Percentiles rank a stretch among this genome's conserved stretches.
Conservation (phyloP, 1,140 invertebrate species). For the Hesperophylax magnus region DNA sequence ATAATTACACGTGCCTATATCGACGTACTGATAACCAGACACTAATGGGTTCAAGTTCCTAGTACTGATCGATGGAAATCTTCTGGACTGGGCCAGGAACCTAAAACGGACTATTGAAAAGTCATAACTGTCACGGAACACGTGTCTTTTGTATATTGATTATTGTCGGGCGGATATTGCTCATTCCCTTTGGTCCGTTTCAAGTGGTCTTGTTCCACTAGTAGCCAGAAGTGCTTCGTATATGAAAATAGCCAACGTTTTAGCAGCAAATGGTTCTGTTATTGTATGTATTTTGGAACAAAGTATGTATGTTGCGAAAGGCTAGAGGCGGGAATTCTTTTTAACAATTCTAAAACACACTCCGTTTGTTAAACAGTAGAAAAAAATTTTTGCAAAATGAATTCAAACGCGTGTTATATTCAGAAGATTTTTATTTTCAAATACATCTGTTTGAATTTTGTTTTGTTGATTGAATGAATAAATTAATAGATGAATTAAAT, state of each 20-base stretch:
- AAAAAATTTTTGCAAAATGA: too few species aligned
- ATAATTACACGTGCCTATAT: too few species aligned
- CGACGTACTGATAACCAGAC: too few species aligned
- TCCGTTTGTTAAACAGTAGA: too few species aligned
- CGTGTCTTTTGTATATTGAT: conserved; percentile 29
- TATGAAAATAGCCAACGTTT: conserved; percentile 16
- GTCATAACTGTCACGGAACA: conserved; percentile 32
- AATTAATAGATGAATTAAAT: too few species aligned
- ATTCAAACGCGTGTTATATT: too few species aligned
- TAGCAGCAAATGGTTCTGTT: conserved; percentile 33
- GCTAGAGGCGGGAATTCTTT: not conserved
- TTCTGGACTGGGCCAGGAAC: not conserved
- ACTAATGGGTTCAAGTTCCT: too few species aligned
- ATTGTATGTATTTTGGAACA: conserved; percentile 25
- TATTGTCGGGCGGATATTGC: conserved; percentile 16
- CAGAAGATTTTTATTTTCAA: too few species aligned
- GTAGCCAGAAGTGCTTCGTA: not conserved
- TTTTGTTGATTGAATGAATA: too few species aligned
- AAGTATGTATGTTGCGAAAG: conserved; percentile 5
- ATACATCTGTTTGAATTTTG: too few species aligned
- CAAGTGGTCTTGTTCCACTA: conserved; percentile 7
- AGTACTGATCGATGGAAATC: not conserved
- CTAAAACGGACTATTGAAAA: conserved; percentile 3
- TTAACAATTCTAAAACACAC: too few species aligned
- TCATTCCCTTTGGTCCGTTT: conserved; percentile 23